phyloP scores from a whole-genome alignment of 2,888 invertebrate genomes.

The Steinernema scapterisci region DNA sequence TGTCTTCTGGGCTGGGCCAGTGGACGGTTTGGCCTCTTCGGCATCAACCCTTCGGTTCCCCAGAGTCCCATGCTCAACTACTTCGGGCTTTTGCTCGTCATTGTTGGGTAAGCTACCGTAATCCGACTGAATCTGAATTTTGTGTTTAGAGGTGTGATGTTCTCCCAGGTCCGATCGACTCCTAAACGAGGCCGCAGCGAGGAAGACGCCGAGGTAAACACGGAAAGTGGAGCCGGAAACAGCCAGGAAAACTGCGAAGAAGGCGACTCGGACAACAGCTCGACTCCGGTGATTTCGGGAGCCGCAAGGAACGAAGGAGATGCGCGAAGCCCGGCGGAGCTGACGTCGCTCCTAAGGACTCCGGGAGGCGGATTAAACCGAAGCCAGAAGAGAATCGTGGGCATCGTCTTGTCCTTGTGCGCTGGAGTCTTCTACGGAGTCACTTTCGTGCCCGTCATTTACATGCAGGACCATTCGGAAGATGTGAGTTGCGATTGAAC shows the following conservation, averaged over 20 bases:
- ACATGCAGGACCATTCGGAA: slow-evolving; percentile 68
- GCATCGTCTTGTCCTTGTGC: slow-evolving; percentile 67
- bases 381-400: slow-evolving; percentile 63
- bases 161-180: slow-evolving; percentile 54
- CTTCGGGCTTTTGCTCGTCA: slow-evolving; percentile 56
- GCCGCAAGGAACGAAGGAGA: slow-evolving; percentile 13
- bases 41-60: slow-evolving; percentile 51
- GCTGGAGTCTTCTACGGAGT: slow-evolving; percentile 70
- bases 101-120: slow-evolving; percentile 55
- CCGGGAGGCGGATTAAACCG: not conserved
- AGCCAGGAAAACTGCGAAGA: slow-evolving; percentile 37
- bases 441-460: slow-evolving; percentile 70
- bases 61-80: slow-evolving; percentile 56
- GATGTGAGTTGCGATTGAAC: slow-evolving; percentile 65
- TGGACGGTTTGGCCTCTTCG: slow-evolving; percentile 65
- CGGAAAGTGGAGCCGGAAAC: not conserved
- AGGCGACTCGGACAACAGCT: slow-evolving; percentile 27
- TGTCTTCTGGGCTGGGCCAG: slow-evolving; percentile 65
- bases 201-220: slow-evolving; percentile 30
- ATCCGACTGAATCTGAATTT: not conserved
- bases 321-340: not conserved
- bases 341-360: not conserved
- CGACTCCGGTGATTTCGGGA: slow-evolving; percentile 5
- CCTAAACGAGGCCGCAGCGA: slow-evolving; percentile 33
- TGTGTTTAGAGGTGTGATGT: slow-evolving; percentile 56